phyloP scores from a whole-genome alignment of 2,797 vertebrate species.

The Yasuhikotakia modesta region DNA sequence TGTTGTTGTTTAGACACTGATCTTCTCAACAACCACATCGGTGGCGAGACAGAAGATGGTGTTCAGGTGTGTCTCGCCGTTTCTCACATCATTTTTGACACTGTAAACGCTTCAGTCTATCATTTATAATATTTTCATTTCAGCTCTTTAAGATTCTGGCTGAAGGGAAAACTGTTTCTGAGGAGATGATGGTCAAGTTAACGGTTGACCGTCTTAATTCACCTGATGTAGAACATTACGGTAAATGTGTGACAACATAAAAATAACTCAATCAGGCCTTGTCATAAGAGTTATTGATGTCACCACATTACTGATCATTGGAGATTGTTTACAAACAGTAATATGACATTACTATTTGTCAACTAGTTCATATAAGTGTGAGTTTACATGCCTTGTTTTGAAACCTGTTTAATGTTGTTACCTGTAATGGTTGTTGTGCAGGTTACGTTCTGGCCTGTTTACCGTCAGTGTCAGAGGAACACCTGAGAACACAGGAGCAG shows the following conservation, averaged over 20 bases:
- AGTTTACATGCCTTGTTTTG: neutral
- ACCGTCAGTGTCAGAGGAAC: constrained; percentile 83
- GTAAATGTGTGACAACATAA: constrained; percentile 67
- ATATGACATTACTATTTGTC: too few relatives aligned
- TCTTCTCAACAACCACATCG: constrained; percentile 80
- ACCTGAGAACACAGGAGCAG: constrained; percentile 81
- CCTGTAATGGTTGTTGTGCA: constrained; percentile 61
- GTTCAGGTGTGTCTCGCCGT: constrained; percentile 74
- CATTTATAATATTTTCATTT: constrained; percentile 49
- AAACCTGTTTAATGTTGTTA: neutral
- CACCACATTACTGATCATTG: neutral
- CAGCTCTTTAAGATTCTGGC: constrained; percentile 82
- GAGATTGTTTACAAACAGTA: neutral
- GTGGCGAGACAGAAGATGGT: constrained; percentile 77
- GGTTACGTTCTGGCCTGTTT: constrained; percentile 92
- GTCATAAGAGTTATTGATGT: neutral
- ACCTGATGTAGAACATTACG: constrained; percentile 85
- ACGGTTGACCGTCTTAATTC: constrained; percentile 84
- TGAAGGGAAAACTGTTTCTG: constrained; percentile 80
- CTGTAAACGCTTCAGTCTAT: neutral
- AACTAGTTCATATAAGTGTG: too few relatives aligned
- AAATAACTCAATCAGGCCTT: neutral
- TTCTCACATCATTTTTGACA: neutral
- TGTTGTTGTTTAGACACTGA: constrained; percentile 79
- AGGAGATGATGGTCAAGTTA: constrained; percentile 81